These are phyloP conservation scores for Caenorhabditis panamensis DNA, from an alignment of 2,888 invertebrate genomes.

Conservation along the genomic window DNA sequence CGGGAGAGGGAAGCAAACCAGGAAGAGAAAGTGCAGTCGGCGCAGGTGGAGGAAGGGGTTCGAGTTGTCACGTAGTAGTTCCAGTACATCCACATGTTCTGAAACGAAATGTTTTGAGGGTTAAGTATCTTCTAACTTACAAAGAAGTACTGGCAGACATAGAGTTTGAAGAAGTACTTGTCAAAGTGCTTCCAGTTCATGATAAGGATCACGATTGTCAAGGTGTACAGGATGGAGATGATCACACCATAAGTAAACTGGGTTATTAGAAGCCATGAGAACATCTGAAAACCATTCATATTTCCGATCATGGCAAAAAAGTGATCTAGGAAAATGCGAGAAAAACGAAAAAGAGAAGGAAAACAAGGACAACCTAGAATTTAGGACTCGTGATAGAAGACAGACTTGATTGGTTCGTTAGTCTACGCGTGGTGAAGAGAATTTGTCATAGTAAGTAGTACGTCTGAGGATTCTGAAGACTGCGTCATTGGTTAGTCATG, in stretches of 20 bases:
- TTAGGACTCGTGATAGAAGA: background rate
- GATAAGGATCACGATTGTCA: conserved; percentile 39
- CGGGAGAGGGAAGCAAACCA: conserved; percentile 32
- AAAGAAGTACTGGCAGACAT: conserved; percentile 49
- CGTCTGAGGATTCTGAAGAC: background rate
- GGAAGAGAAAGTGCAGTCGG: conserved; percentile 18
- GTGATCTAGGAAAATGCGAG: background rate
- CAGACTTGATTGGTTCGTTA: background rate
- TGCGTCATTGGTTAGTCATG: background rate
- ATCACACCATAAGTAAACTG: conserved; percentile 46
- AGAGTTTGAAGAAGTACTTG: conserved; percentile 55
- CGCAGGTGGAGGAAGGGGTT: conserved; percentile 38
- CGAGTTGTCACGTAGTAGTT: conserved; percentile 33
- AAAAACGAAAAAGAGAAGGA: background rate
- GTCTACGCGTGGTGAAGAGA: background rate
- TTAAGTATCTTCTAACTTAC: conserved; percentile 16
- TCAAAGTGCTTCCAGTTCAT: conserved; percentile 53
- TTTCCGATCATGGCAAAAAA: conserved; percentile 4
- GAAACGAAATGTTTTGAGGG: background rate
- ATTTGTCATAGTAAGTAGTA: background rate
- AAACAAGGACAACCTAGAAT: conserved; percentile 1
- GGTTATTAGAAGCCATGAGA: conserved; percentile 29
- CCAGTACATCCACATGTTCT: conserved; percentile 55
- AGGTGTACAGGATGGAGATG: conserved; percentile 25
- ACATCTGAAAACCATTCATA: conserved; percentile 33